These are phyloP conservation scores for Chrysolina haemoptera DNA, from an alignment of 2,888 invertebrate genomes.

Conservation along the genomic window DNA sequence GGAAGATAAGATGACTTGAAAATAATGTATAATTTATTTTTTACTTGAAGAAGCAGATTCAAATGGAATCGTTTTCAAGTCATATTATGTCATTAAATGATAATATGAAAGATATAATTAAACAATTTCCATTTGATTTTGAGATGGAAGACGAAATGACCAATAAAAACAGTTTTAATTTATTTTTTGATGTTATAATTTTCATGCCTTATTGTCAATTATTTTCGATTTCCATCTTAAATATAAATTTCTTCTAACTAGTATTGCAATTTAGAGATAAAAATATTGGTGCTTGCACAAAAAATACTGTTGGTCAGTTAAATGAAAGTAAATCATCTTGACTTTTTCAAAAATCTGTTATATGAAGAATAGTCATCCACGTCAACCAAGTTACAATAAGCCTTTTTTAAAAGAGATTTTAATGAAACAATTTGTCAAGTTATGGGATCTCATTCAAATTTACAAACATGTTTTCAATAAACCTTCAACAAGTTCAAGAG, in stretches of 20 bases:
- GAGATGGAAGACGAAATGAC: conserved; percentile 46
- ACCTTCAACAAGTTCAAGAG: conserved; percentile 55
- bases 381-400: conserved; percentile 51
- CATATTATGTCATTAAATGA: conserved; percentile 49
- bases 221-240: conserved; percentile 52
- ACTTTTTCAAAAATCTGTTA: conserved; percentile 45
- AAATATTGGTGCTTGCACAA: conserved; percentile 65
- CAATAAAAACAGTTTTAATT: conserved; percentile 37
- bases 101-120: conserved; percentile 42
- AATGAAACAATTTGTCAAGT: conserved; percentile 47
- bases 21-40: conserved; percentile 55
- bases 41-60: conserved; percentile 41
- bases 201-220: conserved; percentile 38
- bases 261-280: conserved; percentile 56
- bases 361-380: conserved; percentile 37
- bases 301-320: conserved; percentile 61
- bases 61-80: conserved; percentile 53
- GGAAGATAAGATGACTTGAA: conserved; percentile 51
- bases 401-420: conserved; percentile 53
- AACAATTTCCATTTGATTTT: conserved; percentile 46
- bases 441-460: conserved; percentile 56
- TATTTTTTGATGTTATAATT: conserved; percentile 46
- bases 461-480: conserved; percentile 62
- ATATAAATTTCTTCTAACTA: conserved; percentile 50
- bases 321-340: conserved; percentile 54